phyloP scores from a whole-genome alignment of 2,888 invertebrate genomes.

The Clostera curtula region DNA sequence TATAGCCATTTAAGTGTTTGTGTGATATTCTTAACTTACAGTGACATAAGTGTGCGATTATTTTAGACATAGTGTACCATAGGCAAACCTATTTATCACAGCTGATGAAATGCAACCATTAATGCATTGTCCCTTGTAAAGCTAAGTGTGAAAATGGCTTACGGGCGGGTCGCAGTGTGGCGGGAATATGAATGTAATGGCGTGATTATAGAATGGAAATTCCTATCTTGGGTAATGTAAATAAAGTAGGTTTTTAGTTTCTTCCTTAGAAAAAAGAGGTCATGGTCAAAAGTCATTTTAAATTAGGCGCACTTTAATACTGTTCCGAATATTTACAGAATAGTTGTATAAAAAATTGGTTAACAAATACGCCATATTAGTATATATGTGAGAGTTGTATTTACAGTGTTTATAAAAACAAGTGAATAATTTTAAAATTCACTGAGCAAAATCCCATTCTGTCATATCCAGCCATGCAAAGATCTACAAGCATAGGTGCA shows the following conservation, averaged over 20 bases:
- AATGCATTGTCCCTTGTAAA: conserved; percentile 64
- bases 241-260: no score
- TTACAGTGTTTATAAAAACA: no score
- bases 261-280: no score
- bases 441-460: no score
- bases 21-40: conserved; percentile 23
- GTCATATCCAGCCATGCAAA: neutral
- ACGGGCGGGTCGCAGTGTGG: conserved; percentile 9
- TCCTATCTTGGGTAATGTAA: no score
- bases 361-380: no score
- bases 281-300: no score
- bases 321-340: no score
- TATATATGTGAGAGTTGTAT: no score
- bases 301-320: no score
- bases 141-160: conserved; percentile 64
- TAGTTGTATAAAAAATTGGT: no score
- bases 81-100: conserved; percentile 72
- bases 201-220: neutral
- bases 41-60: conserved; percentile 3
- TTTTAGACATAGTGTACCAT: conserved; percentile 38
- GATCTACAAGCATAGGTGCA: neutral
- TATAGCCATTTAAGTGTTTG: conserved; percentile 44
- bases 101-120: conserved; percentile 64
- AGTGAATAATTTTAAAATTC: no score
- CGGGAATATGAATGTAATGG: conserved; percentile 1